Evolutionary conservation across 2,113 vertebrate genomes (phyloP).

Genomic region (Cricetomys ansorgei): DNA sequence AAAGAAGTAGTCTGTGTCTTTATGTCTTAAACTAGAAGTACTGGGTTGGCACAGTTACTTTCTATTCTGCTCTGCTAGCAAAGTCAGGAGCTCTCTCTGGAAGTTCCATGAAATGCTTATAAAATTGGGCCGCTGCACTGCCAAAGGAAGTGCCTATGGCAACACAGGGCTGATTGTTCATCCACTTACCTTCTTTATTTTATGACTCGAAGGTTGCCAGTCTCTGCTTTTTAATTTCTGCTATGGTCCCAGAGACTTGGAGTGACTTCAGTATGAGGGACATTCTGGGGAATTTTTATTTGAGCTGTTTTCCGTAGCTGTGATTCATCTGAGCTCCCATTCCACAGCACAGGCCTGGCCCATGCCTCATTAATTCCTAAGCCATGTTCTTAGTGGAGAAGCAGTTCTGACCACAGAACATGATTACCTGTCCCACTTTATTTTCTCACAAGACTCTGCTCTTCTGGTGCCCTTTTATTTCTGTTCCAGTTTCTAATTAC

Average conservation of each 20-base stretch:
- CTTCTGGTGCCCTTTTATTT: not conserved
- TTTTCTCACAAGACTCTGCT: not conserved
- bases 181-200: not conserved
- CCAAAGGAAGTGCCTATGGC: not conserved
- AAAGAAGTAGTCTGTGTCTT: not conserved
- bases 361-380: not conserved
- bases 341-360: not conserved
- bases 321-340: too few species aligned
- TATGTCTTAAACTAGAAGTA: not conserved
- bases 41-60: not conserved
- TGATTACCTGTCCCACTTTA: not conserved
- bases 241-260: not conserved
- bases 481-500: not conserved
- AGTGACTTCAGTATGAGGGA: not conserved
- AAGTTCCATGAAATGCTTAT: not conserved
- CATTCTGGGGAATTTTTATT: not conserved
- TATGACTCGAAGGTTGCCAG: not conserved
- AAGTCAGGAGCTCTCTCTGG: not conserved
- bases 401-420: not conserved
- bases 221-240: slow-evolving; percentile 11
- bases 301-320: not conserved
- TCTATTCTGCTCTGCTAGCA: not conserved
- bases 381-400: not conserved
- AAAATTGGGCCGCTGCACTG: not conserved
- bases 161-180: not conserved